Base-by-base conservation (phyloP, 1,140 invertebrate species). In the Cherax destructor region DNA sequence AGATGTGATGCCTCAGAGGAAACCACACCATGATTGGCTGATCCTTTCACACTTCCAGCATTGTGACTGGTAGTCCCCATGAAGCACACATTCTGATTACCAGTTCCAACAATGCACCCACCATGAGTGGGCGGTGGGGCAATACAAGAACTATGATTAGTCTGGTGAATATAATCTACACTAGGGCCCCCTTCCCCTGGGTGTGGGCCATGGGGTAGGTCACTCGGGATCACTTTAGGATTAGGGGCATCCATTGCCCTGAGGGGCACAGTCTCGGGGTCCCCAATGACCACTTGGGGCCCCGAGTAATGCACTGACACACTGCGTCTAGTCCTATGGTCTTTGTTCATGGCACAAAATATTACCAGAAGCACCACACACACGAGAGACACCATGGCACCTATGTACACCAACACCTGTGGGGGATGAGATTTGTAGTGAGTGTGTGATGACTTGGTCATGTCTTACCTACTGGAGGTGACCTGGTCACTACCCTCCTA, bases 391-490 rank as follows among this genome's bases (percentile, higher is more conserved):
- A 91, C 88, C 81, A 91, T 78, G 50, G 88, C 88, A 41, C 88
- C 88, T 52, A 91, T 91, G 83, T 91, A 91, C 88, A 91, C 88
- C 81, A 91, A 41, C 24, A 91, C 88, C 88, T 91, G 88, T n/a
- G 41, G 59, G 50, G 11, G 16, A 9, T n/a, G 30, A 41, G 30
- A 41, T 41, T 41, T 41, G 30, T 65, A 85, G 65, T 4, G 30
- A 9, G 9, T 16, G 5, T 56, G 52, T 56, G 52, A 13, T 56
- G 10, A 61, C 4, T 7, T 41, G 41, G 30, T 41, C 30, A 41
- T 41, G 30, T 41, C 30, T 41, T 41, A 2, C 30, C 30, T 41
- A 41, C 30, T 41, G 30, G 30, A 41, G 30, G 30, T 41, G 30
- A 41, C 30, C 30, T 41, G 30, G 30, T 41, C 30, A 41, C 30